Base-by-base conservation (phyloP, 2,888 invertebrate genomes). In the Punctoribates punctum region DNA sequence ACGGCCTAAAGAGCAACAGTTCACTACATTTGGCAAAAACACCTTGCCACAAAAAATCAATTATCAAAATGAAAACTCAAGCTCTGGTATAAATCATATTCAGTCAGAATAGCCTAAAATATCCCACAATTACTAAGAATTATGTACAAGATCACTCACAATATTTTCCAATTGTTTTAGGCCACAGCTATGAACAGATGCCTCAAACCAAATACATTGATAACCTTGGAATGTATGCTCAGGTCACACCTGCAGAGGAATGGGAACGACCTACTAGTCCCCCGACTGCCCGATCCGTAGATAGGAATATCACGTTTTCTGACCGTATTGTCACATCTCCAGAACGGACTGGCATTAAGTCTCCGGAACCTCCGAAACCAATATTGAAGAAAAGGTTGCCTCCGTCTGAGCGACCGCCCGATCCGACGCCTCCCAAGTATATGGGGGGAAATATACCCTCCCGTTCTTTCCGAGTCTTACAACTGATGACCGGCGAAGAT, bases 401-500 rank as follows among this genome's bases (percentile, higher is more conserved):
- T 2, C 79, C 80, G 0, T 80, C 79, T 34, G 75, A 78, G 65
- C 80, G 79, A 42, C 65, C 78, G 13, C 73, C 65, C 1, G 79
- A 79, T 3, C 76, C 78, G 20, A 76, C 73, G 0, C 80, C 80
- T 13, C 77, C 78, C 25, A 79, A 79, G 73, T 85, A 84, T 80
- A 83, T 80, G 74, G 92, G 92, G 75, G 89, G 90, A 82, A 88
- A 90, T 80, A 92, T 92, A 83, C 92, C 92, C 75, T 91, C 91
- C 79, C 88, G 90, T 83, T 90, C 91, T 57, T 92, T 92, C 85
- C 89, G 88, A 84, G 89, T 90, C 82, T 85, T 92, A 76, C 91
- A 92, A 84, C 90, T 90, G 73, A 90, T 91, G 90, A 91, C 90
- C 79, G 88, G 79, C 17, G 79, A 79, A 62, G 76, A 77, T 29